A percentile compares a stretch with the other conserved stretches of the same genome.
Evolutionary conservation across 2,797 vertebrate species (phyloP).

Genomic region (Nannoperca obscura): DNA sequence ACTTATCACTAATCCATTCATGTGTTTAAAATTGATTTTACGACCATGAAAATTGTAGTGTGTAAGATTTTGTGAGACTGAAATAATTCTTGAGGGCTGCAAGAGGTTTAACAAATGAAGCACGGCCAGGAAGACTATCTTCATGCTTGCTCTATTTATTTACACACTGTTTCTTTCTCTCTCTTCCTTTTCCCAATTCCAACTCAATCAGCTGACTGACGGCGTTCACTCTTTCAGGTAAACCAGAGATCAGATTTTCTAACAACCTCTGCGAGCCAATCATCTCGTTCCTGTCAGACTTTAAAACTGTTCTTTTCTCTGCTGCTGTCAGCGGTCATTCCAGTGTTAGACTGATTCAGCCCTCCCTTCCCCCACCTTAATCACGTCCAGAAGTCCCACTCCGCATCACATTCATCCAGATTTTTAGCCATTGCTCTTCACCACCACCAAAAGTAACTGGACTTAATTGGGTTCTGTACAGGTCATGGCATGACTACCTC

Average conservation of each 20-base stretch:
- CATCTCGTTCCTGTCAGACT: slow-evolving; percentile 1
- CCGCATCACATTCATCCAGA: background rate
- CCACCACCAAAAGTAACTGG: too few species aligned
- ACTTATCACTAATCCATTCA: slow-evolving; percentile 42
- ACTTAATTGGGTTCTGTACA: too few species aligned
- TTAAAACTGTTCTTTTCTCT: background rate
- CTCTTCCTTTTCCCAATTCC: background rate
- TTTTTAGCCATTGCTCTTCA: background rate
- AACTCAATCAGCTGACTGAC: background rate
- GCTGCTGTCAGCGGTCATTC: slow-evolving; percentile 4
- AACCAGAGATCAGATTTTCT: slow-evolving; percentile 3
- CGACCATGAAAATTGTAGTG: slow-evolving; percentile 35
- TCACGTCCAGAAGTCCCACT: background rate
- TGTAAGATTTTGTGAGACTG: slow-evolving; percentile 37
- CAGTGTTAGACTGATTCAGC: background rate
- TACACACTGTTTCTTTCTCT: background rate
- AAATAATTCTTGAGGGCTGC: slow-evolving; percentile 45
- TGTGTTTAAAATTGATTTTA: slow-evolving; percentile 56
- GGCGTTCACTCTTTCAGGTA: background rate
- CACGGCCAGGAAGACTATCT: slow-evolving; percentile 6
- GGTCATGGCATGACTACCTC: too few species aligned
- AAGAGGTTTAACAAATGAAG: slow-evolving; percentile 33
- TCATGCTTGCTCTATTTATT: slow-evolving; percentile 9
- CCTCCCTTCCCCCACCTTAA: too few species aligned
- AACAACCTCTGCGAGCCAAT: background rate